Evolutionary conservation across 1,140 invertebrate species (phyloP).

Genomic region (Cotesia vestalis): DNA sequence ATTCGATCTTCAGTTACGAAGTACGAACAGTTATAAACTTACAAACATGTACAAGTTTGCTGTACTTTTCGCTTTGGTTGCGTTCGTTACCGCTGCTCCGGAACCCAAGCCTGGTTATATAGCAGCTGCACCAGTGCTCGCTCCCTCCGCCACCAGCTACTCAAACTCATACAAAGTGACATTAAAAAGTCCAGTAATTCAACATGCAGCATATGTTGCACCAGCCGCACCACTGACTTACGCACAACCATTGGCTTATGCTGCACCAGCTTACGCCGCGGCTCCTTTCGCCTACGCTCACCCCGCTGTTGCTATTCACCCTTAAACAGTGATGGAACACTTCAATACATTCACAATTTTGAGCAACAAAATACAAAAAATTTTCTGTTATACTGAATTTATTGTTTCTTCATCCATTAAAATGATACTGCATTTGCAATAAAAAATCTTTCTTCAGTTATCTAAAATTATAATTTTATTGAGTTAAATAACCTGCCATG

Average conservation of each 20-base stretch:
- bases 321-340: constrained; percentile 41
- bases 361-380: too few species aligned
- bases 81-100: constrained; percentile 41
- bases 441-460: too few species aligned
- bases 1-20: constrained; percentile 40
- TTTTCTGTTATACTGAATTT: too few species aligned
- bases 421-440: too few species aligned
- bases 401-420: too few species aligned
- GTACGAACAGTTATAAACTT: constrained; percentile 22
- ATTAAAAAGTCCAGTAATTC: constrained; percentile 37
- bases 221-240: constrained; percentile 28
- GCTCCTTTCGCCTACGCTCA: constrained; percentile 57
- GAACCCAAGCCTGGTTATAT: constrained; percentile 37
- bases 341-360: too few species aligned
- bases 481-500: too few species aligned
- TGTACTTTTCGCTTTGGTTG: constrained; percentile 53
- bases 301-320: constrained; percentile 61
- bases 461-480: too few species aligned
- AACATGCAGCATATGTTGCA: constrained; percentile 15
- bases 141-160: constrained; percentile 56
- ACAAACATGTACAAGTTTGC: constrained; percentile 41
- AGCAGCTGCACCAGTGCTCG: constrained; percentile 39
- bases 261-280: constrained; percentile 42
- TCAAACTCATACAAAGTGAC: constrained; percentile 48
- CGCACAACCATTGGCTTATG: constrained; percentile 26